Percentiles rank a stretch among this genome's conserved stretches.
phyloP scores from a whole-genome alignment of 2,113 vertebrate species.

The Chloroceryle aenea region DNA sequence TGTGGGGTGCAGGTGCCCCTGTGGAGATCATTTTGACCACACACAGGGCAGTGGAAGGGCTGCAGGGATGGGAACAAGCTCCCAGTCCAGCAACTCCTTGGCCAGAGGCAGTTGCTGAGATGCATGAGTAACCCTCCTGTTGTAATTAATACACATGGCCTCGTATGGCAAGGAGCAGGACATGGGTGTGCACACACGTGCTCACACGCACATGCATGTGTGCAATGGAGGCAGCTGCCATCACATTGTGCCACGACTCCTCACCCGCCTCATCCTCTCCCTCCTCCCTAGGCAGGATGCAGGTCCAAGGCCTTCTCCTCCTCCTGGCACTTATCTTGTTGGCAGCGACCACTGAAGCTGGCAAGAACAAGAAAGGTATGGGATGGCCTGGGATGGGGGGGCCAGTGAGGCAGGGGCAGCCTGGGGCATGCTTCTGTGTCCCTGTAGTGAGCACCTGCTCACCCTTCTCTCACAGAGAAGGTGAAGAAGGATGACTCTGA shows the following conservation, averaged over 20 bases:
- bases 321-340: constrained; percentile 76
- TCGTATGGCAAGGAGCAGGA: rapidly evolving
- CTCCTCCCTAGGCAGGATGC: constrained; percentile 80
- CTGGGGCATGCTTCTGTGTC: rapidly evolving
- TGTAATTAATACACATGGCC: not conserved
- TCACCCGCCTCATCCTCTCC: not conserved
- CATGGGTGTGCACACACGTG: not conserved
- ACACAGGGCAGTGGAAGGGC: rapidly evolving
- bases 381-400: rapidly evolving
- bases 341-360: constrained; percentile 78
- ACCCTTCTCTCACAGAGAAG: constrained; percentile 71
- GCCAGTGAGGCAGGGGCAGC: rapidly evolving
- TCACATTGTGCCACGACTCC: not conserved
- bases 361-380: constrained; percentile 82
- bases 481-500: constrained; percentile 78
- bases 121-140: not conserved
- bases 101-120: not conserved
- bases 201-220: not conserved
- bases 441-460: not conserved
- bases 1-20: not conserved
- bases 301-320: constrained; percentile 81
- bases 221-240: not conserved
- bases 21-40: rapidly evolving
- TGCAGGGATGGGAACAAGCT: not conserved
- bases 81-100: not conserved